phyloP scores from a whole-genome alignment of 2,113 vertebrate species.

The Sander lucioperca region DNA sequence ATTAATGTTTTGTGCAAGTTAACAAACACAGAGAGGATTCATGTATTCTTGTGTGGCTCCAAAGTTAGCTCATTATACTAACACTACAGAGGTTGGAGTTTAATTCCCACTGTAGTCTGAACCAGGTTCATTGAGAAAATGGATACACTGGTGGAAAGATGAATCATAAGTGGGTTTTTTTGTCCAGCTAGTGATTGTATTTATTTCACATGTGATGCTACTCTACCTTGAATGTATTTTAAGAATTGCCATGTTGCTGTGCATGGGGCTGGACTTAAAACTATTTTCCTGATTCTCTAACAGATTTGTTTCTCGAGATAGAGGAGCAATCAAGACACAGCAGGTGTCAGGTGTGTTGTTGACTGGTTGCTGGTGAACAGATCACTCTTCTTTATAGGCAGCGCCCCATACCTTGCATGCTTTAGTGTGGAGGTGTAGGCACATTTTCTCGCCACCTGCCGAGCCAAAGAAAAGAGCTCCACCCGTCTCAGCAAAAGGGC shows the following conservation, averaged over 20 bases:
- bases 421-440: constrained; percentile 94
- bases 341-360: constrained; percentile 17
- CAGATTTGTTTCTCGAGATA: not conserved
- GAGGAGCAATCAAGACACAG: not conserved
- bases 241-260: not conserved
- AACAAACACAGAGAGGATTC: not conserved
- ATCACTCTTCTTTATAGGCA: not conserved
- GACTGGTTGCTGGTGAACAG: not conserved
- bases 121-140: constrained; percentile 29
- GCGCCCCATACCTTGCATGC: constrained; percentile 88
- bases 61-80: constrained; percentile 26
- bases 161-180: constrained; percentile 29
- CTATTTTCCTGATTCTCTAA: not conserved
- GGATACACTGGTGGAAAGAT: constrained; percentile 23
- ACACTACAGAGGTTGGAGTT: constrained; percentile 36
- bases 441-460: constrained; percentile 95
- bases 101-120: constrained; percentile 41
- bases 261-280: not conserved
- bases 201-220: constrained; percentile 27
- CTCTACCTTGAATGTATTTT: not conserved
- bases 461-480: constrained; percentile 94
- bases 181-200: constrained; percentile 14
- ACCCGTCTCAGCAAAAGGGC: constrained; percentile 93
- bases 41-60: constrained; percentile 26
- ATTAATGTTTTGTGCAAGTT: not conserved